Conservation (phyloP, 30 jellyfish, hydroid and myxozoan species). For the Pelagia noctiluca region DNA sequence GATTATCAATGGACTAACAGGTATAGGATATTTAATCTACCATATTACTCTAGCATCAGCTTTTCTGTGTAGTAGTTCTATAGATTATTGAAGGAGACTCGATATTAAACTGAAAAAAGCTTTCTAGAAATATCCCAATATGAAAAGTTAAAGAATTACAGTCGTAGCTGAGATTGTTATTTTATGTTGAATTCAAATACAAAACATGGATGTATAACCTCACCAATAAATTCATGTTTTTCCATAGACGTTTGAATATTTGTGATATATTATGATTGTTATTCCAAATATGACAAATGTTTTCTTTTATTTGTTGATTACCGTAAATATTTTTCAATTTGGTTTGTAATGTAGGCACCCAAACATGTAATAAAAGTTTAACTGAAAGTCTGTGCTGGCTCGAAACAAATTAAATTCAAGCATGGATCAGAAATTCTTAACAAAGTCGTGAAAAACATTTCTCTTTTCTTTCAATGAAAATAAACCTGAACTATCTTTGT, state of each 20-base stretch:
- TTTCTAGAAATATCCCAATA: background rate
- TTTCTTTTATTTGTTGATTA: too few species aligned
- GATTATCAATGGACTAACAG: constrained; percentile 82
- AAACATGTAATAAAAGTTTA: too few species aligned
- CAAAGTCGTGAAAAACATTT: background rate
- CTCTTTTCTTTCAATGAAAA: background rate
- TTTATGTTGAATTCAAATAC: background rate
- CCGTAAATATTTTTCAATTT: too few species aligned
- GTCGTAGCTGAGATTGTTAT: background rate
- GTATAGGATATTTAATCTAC: constrained; percentile 27
- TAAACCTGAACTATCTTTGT: background rate
- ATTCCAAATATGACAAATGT: too few species aligned
- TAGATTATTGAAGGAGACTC: background rate
- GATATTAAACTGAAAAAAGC: background rate
- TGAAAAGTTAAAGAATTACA: background rate
- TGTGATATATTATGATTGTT: too few species aligned
- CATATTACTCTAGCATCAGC: too few species aligned
- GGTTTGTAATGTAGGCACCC: too few species aligned
- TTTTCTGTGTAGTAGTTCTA: background rate
- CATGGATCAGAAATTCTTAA: background rate
- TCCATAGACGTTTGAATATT: too few species aligned
- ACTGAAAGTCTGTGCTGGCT: too few species aligned
- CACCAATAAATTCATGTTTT: too few species aligned
- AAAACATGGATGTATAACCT: too few species aligned
- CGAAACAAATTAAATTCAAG: too few species aligned